These are phyloP conservation scores for Leptodactylus fuscus DNA, from an alignment of 2,113 vertebrate species.

Conservation along the genomic window DNA sequence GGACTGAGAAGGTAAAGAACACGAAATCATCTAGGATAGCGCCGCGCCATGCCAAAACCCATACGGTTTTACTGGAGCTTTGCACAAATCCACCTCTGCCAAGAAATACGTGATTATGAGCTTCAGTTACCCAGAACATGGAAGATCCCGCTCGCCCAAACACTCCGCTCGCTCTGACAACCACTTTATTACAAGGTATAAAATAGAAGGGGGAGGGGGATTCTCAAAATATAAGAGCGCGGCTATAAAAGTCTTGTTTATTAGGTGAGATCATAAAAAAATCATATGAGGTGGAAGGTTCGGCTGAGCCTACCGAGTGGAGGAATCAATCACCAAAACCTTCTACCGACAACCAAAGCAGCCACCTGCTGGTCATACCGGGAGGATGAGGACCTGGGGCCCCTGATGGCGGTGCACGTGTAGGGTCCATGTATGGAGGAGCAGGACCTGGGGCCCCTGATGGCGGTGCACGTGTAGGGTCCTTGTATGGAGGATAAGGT, in stretches of 20 bases:
- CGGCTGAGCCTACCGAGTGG: background rate
- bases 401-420: background rate
- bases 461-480: too few species aligned
- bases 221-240: background rate
- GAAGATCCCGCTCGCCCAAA: background rate
- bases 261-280: background rate
- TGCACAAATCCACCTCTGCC: slow-evolving; percentile 34
- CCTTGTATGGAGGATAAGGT: background rate
- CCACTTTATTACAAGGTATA: background rate
- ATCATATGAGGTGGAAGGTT: background rate
- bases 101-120: slow-evolving; percentile 50
- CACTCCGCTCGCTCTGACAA: background rate
- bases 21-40: slow-evolving; percentile 35
- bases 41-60: slow-evolving; percentile 25
- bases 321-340: background rate
- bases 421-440: background rate
- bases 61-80: slow-evolving; percentile 34
- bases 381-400: too few species aligned
- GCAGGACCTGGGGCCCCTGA: too few species aligned
- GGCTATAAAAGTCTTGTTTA: background rate
- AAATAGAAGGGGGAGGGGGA: background rate
- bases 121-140: slow-evolving; percentile 24
- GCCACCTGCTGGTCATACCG: too few species aligned
- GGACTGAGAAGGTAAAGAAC: slow-evolving; percentile 27
- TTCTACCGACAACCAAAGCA: background rate